A percentile compares a stretch with the other conserved stretches of the same genome.
Evolutionary conservation across 1,140 invertebrate species (phyloP).

Genomic region (Trachymyrmex cornetzi): DNA sequence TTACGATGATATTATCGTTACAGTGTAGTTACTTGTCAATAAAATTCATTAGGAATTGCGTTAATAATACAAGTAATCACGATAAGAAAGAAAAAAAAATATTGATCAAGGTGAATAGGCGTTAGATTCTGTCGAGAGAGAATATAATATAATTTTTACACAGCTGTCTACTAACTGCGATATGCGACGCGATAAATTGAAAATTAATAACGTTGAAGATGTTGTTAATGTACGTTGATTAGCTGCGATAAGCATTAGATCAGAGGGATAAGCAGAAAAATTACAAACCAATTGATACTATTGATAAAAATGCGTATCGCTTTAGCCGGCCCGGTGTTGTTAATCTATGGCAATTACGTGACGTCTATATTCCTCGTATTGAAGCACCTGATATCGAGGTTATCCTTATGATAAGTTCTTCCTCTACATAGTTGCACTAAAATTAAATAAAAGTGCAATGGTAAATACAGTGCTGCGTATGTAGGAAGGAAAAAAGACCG

Average conservation of each 20-base stretch:
- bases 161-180: slow-evolving; percentile 21
- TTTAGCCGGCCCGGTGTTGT: slow-evolving; percentile 15
- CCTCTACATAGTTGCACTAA: slow-evolving; percentile 69
- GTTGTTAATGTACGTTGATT: slow-evolving; percentile 50
- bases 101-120: slow-evolving; percentile 25
- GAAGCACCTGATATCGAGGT: slow-evolving; percentile 10
- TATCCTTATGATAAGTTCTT: slow-evolving; percentile 36
- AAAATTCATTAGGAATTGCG: slow-evolving; percentile 45
- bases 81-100: slow-evolving; percentile 6
- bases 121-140: slow-evolving; percentile 23
- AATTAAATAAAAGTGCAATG: slow-evolving; percentile 61
- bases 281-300: slow-evolving; percentile 64
- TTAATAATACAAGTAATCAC: slow-evolving; percentile 41
- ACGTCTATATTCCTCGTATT: slow-evolving; percentile 50
- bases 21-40: neutral
- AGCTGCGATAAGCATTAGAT: slow-evolving; percentile 47
- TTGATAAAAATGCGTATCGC: slow-evolving; percentile 62
- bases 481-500: slow-evolving; percentile 54
- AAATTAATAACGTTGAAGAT: slow-evolving; percentile 56
- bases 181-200: slow-evolving; percentile 49
- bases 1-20: slow-evolving; percentile 14
- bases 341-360: slow-evolving; percentile 65
- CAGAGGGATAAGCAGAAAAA: slow-evolving; percentile 43
- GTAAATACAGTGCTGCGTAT: slow-evolving; percentile 58
- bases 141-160: slow-evolving; percentile 48